Base-by-base conservation (phyloP, 2,888 invertebrate genomes). In the Andrena camellia region DNA sequence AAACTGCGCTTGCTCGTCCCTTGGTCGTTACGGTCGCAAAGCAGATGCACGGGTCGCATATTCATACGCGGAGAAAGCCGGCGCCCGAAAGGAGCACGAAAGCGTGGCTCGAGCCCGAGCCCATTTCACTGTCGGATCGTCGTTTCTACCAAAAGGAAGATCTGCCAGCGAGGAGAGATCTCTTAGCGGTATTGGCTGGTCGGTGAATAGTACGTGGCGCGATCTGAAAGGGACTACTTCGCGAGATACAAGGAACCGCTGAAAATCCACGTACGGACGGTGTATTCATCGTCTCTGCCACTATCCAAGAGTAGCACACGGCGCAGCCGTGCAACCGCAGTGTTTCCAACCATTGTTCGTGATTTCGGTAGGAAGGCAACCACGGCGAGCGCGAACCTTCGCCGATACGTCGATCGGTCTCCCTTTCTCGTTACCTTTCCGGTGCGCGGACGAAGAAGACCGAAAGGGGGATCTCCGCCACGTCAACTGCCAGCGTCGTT, bases 171-270 rank as follows among this genome's bases (percentile, higher is more conserved):
- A 29, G 20, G 35, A 26, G 59, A 71, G 67, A 75, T 57, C 81
- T 81, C 57, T 81, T 52, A 71, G 63, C 68, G 68, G n/a, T 75
- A 76, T 81, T 83, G 82, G 59, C 50, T 67, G 70, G 42, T 57
- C 69, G 20, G 33, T 59, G 82, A 83, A 82, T 67, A 64, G 67
- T 13, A 29, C 81, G 67, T 17, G 76, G 60, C 59, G 13, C 48
- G 63, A 72, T 70, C 50, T 70, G 66, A 81, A 81, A 81, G 54
- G 35, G 62, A 26, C n/a, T 29, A 48, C 64, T 5, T 7, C 20
- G 57, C 57, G 59, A 78, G 64, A 72, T 35, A 72, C 67, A 69
- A 73, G 68, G 59, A 68, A 26, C 59, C 42, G 0, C 50, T 35
- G 69, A 73, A 31, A 42, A 42, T 69, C 54, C 23, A 31, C 67